Conservation (phyloP, 2,113 vertebrate genomes). For the Himantopus leucocephalus region DNA sequence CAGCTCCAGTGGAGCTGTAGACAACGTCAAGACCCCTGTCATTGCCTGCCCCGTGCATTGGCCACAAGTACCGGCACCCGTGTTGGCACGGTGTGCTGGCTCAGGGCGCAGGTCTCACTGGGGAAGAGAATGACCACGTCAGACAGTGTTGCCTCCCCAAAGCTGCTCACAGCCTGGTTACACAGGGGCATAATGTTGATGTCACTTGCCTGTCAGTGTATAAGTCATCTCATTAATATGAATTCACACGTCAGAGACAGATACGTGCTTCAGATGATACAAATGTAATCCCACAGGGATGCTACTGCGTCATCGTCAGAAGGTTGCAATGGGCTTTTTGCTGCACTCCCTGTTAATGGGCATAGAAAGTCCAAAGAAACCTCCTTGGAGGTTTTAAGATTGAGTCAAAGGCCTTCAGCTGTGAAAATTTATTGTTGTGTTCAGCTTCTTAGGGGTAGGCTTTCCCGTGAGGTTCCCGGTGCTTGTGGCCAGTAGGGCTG, state of each 20-base stretch:
- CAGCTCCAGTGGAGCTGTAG: not conserved
- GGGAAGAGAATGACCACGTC: rapidly evolving
- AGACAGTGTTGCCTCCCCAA: not conserved
- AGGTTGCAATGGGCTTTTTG: not conserved
- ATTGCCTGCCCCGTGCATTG: not conserved
- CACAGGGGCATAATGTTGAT: rapidly evolving
- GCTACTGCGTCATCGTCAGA: rapidly evolving
- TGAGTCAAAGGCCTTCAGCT: not conserved
- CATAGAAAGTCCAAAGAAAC: not conserved
- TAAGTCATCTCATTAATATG: not conserved
- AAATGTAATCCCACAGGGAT: not conserved
- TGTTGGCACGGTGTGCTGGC: not conserved
- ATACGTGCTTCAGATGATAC: not conserved
- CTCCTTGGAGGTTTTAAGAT: not conserved
- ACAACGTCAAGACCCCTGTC: not conserved
- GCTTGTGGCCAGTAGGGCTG: not conserved
- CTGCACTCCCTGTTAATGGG: not conserved
- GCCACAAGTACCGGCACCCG: rapidly evolving
- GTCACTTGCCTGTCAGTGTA: not conserved
- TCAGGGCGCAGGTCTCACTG: not conserved
- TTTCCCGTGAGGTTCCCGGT: not conserved
- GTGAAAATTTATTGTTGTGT: not conserved
- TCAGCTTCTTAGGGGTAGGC: not conserved
- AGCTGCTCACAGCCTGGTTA: not conserved
- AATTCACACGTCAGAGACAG: not conserved